Conservation (phyloP, 2,113 vertebrate species). For the Chaetodon trifascialis region DNA sequence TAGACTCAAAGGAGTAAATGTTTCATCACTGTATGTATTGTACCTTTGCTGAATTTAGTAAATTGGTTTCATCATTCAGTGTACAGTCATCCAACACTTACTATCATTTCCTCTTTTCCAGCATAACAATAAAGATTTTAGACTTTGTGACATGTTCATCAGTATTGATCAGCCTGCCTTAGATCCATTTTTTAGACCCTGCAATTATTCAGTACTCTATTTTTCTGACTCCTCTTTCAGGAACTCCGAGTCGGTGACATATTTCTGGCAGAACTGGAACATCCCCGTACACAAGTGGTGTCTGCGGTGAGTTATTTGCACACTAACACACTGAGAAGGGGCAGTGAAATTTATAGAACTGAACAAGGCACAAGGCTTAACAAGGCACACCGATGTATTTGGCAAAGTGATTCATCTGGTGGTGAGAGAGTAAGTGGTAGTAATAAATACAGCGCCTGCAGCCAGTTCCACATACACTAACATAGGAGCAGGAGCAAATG, state of each 20-base stretch:
- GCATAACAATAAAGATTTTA: neutral
- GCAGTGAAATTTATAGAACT: constrained; percentile 49
- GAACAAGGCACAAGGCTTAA: constrained; percentile 43
- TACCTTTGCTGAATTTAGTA: neutral
- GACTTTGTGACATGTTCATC: constrained; percentile 4
- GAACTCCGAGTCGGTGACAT: constrained; percentile 91
- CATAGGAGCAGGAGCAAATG: constrained; percentile 18
- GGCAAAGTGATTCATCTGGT: constrained; percentile 54
- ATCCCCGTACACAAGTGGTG: constrained; percentile 97
- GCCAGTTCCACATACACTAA: constrained; percentile 19
- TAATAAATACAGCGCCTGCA: constrained; percentile 48
- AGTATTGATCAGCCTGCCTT: constrained; percentile 36
- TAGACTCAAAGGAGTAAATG: neutral
- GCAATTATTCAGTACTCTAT: constrained; percentile 15
- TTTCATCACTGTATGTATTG: neutral
- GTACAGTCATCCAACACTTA: neutral
- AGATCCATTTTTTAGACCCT: constrained; percentile 35
- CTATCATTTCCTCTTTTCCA: neutral
- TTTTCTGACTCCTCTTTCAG: constrained; percentile 76
- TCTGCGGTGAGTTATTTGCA: constrained; percentile 84
- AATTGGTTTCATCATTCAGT: neutral
- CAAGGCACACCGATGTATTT: constrained; percentile 51
- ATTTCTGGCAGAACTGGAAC: constrained; percentile 98
- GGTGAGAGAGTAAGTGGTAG: constrained; percentile 41
- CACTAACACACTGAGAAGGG: constrained; percentile 41